Conservation (phyloP, 2,888 invertebrate species). For the Horisme vitalbata region DNA sequence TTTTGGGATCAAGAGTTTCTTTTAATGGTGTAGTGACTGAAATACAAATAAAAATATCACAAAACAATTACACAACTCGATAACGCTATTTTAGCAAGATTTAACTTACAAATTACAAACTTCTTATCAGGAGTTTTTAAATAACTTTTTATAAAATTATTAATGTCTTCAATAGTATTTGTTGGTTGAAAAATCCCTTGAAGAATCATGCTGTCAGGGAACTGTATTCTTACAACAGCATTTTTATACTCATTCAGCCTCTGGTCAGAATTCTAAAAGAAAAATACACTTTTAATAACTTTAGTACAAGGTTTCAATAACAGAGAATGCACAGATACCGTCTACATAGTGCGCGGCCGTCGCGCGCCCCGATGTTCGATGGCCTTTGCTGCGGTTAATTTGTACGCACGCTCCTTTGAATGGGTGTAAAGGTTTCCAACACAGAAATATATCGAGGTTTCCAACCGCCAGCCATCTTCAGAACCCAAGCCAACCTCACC, state of each 20-base stretch:
- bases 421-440: no score
- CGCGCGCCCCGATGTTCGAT: no score
- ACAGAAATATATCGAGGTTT: no score
- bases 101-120: constrained; percentile 91
- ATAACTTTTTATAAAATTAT: constrained; percentile 88
- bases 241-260: constrained; percentile 87
- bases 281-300: not conserved
- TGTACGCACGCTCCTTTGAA: no score
- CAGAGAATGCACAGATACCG: no score
- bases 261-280: constrained; percentile 55
- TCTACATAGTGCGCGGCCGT: no score
- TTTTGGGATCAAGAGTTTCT: constrained; percentile 83
- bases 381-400: no score
- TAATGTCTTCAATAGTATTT: constrained; percentile 88
- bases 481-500: no score
- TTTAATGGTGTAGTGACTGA: constrained; percentile 95
- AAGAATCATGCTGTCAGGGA: constrained; percentile 92
- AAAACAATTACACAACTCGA: not conserved
- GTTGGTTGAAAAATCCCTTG: constrained; percentile 92
- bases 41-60: not conserved
- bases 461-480: no score
- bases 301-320: not conserved
- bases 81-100: not conserved
- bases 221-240: constrained; percentile 92
- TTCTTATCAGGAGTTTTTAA: constrained; percentile 84